These are phyloP conservation scores for Scalopus aquaticus DNA, from an alignment of 2,113 vertebrate species.

Conservation along the genomic window DNA sequence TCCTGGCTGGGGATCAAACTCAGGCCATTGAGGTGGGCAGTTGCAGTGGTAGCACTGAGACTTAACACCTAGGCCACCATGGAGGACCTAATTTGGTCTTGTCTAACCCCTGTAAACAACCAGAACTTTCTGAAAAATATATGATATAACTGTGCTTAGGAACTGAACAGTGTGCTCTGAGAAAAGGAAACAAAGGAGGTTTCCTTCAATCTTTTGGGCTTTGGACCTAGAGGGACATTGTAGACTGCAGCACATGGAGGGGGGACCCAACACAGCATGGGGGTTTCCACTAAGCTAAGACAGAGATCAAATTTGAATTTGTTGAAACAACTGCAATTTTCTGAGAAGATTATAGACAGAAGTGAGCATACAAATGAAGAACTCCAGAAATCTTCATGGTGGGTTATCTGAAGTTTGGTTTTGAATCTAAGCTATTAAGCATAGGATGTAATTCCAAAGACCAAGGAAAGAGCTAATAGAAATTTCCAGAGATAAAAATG, in stretches of 20 bases:
- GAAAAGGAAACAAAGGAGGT: not conserved
- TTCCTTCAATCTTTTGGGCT: not conserved
- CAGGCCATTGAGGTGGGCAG: too few relatives aligned
- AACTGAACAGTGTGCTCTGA: not conserved
- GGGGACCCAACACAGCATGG: too few relatives aligned
- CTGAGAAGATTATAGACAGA: not conserved
- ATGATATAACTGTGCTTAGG: not conserved
- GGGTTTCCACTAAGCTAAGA: not conserved
- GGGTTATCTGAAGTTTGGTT: not conserved
- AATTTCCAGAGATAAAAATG: not conserved
- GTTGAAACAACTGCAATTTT: not conserved
- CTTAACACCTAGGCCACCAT: too few relatives aligned
- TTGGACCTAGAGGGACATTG: not conserved
- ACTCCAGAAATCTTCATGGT: not conserved
- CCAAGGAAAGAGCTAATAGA: not conserved
- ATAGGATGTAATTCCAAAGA: not conserved
- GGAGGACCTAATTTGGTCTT: not conserved
- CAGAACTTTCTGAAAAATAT: not conserved
- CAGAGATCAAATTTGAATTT: not conserved
- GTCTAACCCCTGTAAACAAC: not conserved
- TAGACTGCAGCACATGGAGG: fast-evolving
- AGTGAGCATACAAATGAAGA: not conserved
- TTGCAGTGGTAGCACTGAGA: too few relatives aligned
- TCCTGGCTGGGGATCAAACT: too few relatives aligned
- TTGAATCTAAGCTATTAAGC: not conserved